Conservation (phyloP, 2,797 vertebrate species). For the Erpetoichthys calabaricus region DNA sequence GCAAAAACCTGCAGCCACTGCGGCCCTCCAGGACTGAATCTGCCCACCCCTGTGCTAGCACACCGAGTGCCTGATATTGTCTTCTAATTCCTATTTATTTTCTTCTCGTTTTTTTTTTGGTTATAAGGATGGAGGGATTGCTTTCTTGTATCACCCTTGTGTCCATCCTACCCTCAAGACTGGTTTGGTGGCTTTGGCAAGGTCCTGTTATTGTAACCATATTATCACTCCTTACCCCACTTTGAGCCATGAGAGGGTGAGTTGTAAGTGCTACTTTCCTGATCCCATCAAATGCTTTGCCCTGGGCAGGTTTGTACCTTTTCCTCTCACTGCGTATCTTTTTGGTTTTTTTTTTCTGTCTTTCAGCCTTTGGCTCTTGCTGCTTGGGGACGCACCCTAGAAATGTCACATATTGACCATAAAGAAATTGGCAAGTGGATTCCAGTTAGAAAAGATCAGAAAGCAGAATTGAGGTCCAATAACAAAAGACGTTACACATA, state of each 20-base stretch:
- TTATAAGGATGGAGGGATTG: conserved; percentile 43
- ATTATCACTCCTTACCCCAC: conserved; percentile 42
- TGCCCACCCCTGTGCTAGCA: too few species aligned
- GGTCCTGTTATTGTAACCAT: conserved; percentile 41
- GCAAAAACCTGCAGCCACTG: too few species aligned
- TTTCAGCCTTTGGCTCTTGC: conserved; percentile 57
- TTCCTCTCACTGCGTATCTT: not conserved
- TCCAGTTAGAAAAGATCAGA: too few species aligned
- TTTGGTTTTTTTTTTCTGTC: conserved; percentile 8
- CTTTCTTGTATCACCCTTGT: conserved; percentile 64
- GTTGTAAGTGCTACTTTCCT: conserved; percentile 9
- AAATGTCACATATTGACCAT: conserved; percentile 45
- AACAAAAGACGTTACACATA: conserved; percentile 33
- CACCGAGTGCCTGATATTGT: too few species aligned
- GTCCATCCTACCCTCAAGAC: conserved; percentile 35
- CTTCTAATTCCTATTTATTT: not conserved
- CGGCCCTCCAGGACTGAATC: too few species aligned
- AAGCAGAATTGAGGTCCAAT: too few species aligned
- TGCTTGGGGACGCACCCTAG: conserved; percentile 56
- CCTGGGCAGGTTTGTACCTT: not conserved
- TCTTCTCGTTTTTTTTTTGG: conserved; percentile 7
- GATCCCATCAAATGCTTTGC: not conserved
- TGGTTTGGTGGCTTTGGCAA: conserved; percentile 44
- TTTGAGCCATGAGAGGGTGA: conserved; percentile 46
- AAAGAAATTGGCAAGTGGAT: not conserved